Evolutionary conservation across 2,888 invertebrate genomes (phyloP), one percentile per base, ranked within the genome.

Genomic region (Chrysina gloriosa): DNA sequence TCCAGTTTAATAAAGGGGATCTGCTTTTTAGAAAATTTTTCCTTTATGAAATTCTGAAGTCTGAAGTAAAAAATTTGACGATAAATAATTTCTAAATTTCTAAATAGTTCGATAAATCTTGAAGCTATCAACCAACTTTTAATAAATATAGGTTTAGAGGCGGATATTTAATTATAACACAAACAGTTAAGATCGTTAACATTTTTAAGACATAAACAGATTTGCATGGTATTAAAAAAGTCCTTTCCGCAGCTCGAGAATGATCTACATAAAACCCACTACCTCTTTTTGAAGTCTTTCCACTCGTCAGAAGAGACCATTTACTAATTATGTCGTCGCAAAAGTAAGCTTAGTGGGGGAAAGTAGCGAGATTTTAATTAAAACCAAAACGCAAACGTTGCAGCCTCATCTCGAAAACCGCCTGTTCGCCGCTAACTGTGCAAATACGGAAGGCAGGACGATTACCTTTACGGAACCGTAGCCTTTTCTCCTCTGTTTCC

Each of bases 311-410:
- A 56, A 56, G 56, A 34, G 56, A 23, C 36, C 34, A 56, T 36
- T 56, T 56, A 56, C n/a, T 56, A 56, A 56, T 56, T 56, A 36
- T 23, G 56, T 56, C 56, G 36, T 36, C 34, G 5, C 11, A 54
- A 56, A 56, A 56, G 56, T 36, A n/a, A 23, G 36, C 9, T 21
- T 16, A n/a, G 50, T 9, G 11, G 27, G 7, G 21, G 21, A 45
- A 21, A 45, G 21, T 9, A 27, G 29, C 34, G 29, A 36, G 36
- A 36, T 36, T 56, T 56, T 56, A 56, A 56, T 56, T 56, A 56
- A 56, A 56, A 36, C 34, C 21, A n/a, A 56, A 34, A 56, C 21
- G 56, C 36, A 36, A 56, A 56, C 56, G 19, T 34, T 21, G 56
- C 56, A 54, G 34, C 16, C 21, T 36, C 56, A 23, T 54, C 34